phyloP scores from a whole-genome alignment of 2,888 invertebrate species.

The Scotopteryx bipunctaria region DNA sequence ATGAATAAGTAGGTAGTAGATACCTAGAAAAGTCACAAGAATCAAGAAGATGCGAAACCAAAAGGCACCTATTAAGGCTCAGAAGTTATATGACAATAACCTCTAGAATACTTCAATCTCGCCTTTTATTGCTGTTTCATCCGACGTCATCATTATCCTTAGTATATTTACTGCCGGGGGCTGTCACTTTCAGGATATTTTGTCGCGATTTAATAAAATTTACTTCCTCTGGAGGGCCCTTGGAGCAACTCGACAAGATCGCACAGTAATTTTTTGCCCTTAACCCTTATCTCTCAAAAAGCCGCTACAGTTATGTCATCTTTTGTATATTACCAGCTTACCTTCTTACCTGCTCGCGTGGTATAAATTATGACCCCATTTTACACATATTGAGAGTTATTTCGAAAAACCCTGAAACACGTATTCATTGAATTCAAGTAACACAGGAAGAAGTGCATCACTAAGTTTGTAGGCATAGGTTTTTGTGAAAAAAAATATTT shows the following conservation, averaged over 20 bases:
- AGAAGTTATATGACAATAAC: not conserved
- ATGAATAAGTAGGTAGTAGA: too few species aligned
- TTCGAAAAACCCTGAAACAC: too few species aligned
- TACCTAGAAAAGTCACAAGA: not conserved
- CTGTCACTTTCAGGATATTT: conserved; percentile 52
- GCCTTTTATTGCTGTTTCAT: conserved; percentile 26
- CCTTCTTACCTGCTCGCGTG: too few species aligned
- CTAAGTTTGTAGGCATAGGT: too few species aligned
- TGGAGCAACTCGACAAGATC: conserved; percentile 45
- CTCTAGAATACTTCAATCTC: conserved; percentile 22
- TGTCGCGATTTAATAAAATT: conserved; percentile 64
- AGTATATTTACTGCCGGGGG: conserved; percentile 41
- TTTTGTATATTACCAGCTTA: too few species aligned
- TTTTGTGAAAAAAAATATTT: too few species aligned
- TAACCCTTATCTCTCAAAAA: not conserved
- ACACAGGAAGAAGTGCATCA: too few species aligned
- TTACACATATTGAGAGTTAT: too few species aligned
- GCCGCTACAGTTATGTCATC: not conserved
- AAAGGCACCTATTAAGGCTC: not conserved
- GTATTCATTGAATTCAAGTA: too few species aligned
- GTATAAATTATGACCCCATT: too few species aligned
- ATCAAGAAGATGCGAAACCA: not conserved
- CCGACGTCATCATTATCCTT: conserved; percentile 35
- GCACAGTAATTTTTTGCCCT: conserved; percentile 61
- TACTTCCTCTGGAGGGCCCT: conserved; percentile 48